A percentile compares a stretch with the other conserved stretches of the same genome.
Conservation (phyloP, 92 coral and sea anemone genomes). For the Pocillopora meandrina region DNA sequence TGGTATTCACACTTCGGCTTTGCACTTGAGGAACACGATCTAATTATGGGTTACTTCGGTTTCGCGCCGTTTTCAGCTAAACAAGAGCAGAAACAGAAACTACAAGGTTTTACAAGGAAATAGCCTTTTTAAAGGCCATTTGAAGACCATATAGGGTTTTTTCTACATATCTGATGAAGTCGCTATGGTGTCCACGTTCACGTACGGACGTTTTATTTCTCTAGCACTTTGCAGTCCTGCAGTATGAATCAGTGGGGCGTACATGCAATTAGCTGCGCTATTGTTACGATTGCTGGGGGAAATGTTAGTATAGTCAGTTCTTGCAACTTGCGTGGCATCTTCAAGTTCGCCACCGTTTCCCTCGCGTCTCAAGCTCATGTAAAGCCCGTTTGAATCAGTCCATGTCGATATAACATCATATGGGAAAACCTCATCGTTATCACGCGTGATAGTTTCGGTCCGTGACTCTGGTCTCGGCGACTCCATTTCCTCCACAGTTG, state of each 20-base stretch:
- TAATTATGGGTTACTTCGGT: too few species aligned
- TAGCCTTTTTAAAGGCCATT: too few species aligned
- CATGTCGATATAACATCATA: conserved; percentile 17
- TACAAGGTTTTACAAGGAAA: too few species aligned
- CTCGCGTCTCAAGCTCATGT: conserved; percentile 21
- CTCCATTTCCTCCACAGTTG: conserved; percentile 17
- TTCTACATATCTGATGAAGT: neutral
- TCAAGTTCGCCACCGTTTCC: neutral
- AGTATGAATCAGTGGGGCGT: conserved; percentile 25
- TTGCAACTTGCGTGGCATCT: neutral
- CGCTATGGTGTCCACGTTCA: neutral
- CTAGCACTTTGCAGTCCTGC: neutral
- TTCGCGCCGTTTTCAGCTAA: too few species aligned
- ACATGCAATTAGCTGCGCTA: conserved; percentile 52
- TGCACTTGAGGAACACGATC: too few species aligned
- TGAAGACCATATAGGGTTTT: neutral
- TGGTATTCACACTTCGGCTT: too few species aligned
- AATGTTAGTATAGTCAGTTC: conserved; percentile 42
- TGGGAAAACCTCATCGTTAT: conserved; percentile 36
- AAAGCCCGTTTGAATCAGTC: conserved; percentile 8
- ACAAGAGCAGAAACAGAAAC: too few species aligned
- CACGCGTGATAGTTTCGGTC: conserved; percentile 24
- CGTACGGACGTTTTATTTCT: conserved; percentile 5
- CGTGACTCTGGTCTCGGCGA: conserved; percentile 9
- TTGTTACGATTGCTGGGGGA: conserved; percentile 47